These are phyloP conservation scores for Thysanoteuthis rhombus DNA, from an alignment of 2,888 invertebrate genomes.

Conservation along the genomic window DNA sequence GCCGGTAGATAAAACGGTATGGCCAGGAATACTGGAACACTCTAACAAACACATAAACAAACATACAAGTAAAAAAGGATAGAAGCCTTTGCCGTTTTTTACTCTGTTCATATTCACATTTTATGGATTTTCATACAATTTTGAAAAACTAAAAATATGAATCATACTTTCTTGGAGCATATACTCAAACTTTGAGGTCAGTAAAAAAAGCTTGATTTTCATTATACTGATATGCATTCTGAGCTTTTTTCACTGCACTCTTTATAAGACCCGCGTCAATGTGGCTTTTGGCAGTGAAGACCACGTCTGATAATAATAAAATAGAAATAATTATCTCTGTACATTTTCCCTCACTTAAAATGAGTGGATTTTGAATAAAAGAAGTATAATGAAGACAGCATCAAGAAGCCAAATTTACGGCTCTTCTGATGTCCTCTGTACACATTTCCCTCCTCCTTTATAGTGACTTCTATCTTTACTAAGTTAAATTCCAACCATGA, in stretches of 20 bases:
- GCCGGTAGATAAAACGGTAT: too few species aligned
- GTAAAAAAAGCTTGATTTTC: background rate
- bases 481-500: background rate
- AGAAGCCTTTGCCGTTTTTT: too few species aligned
- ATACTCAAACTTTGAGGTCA: background rate
- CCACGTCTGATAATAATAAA: background rate
- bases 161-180: background rate
- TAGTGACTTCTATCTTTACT: background rate
- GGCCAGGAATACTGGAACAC: too few species aligned
- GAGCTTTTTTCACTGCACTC: background rate
- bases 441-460: background rate
- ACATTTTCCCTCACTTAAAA: background rate
- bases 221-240: background rate
- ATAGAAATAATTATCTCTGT: background rate
- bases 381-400: background rate
- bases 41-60: too few species aligned
- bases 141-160: too few species aligned
- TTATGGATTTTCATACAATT: too few species aligned
- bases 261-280: background rate
- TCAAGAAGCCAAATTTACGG: background rate
- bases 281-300: background rate
- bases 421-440: background rate
- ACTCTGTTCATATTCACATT: too few species aligned
- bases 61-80: too few species aligned
- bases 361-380: background rate